Base-by-base conservation (phyloP, 2,888 invertebrate genomes). In the Marronus borbonicus region DNA sequence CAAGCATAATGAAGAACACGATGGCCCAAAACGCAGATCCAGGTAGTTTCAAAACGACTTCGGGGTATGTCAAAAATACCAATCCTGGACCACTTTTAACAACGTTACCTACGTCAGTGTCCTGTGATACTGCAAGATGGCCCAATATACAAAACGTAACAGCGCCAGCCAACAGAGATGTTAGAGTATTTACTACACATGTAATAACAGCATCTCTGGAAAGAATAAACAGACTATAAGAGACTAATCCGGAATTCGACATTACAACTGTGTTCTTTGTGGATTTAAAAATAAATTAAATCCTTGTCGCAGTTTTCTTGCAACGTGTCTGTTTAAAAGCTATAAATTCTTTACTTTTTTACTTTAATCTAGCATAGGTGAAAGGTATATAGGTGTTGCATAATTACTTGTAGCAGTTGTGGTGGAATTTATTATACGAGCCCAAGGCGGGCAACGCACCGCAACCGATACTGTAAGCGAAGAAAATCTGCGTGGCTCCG, bases 61-160 rank as follows among this genome's bases (percentile, higher is more conserved):
- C 93, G 1, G 94, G 94, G 87, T 94, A 94, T 2, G 93, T 94
- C 49, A 94, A 90, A 85, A 94, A 94, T 60, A 94, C 94, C 17
- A 94, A 88, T n/a, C 93, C 93, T 0, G 93, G 93, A n/a, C 93
- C 93, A 87, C 90, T 90, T 82, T 90, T 91, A 1, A 92, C 92
- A 7, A 92, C 92, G 72, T 89, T 87, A 10, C 87, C 88, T 2
- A 92, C 91, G 31, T 88, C 85, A 1, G 88, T 87, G 62, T 88
- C 87, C 85, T 92, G 90, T 83, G 90, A 90, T 82, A 87, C 86
- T 3, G 93, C 92, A 87, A 93, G 91, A 86, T 94, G 93, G 24
- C 95, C 95, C 80, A 95, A 88, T 68, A 94, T 93, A 66, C 93
- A 93, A 87, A 95, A 95, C 12, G 94, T 94, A 77, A 95, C 94